Evolutionary conservation across 2,888 invertebrate genomes (phyloP), one percentile per base, ranked within the genome.

Genomic region (Tineola bisselliella): DNA sequence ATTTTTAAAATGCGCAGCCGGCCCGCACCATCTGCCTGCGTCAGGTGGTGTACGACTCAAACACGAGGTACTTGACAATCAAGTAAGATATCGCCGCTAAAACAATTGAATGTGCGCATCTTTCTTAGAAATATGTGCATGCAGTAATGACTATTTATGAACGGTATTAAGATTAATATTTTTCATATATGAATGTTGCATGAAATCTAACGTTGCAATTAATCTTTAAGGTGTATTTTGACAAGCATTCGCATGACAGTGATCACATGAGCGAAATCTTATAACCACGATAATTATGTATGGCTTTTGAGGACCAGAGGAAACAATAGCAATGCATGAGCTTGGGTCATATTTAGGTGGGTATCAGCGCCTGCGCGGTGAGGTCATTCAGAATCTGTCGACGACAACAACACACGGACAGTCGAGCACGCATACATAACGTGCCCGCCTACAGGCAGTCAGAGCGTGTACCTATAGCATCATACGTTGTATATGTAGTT

Each of bases 41-140:
- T 84, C 84, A 84, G 84, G 82, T 84, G 84, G 79, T 79, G 70
- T 79, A 74, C 78, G 76, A 79, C 78, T 79, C 75, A 12, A 15
- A 8, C 56, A 13, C 10, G 25, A 19, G 5, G 25, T 38, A 38
- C 10, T 38, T 38, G 38, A 10, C 10, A 6, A 38, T 38, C 38
- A 38, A 38, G n/a, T 6, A 38, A 38, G n/a, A 38, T n/a, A 38
- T 38, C 3, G 38, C 38, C 10, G 10, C 10, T 38, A 10, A 38
- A 38, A 38, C 38, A 38, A 38, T 38, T 4, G 38, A 38, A 38
- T 38, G 38, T 6, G 38, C n/a, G 11, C 38, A 12, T 10, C 38
- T n/a, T 38, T 38, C 38, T 10, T 12, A 38, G 38, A 38, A 38
- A 3, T 38, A 38, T 10, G 10, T 38, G 38, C 25, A 2, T 25